Evolutionary conservation across 2,113 vertebrate genomes (phyloP).

Genomic region (Saimiri boliviensis): DNA sequence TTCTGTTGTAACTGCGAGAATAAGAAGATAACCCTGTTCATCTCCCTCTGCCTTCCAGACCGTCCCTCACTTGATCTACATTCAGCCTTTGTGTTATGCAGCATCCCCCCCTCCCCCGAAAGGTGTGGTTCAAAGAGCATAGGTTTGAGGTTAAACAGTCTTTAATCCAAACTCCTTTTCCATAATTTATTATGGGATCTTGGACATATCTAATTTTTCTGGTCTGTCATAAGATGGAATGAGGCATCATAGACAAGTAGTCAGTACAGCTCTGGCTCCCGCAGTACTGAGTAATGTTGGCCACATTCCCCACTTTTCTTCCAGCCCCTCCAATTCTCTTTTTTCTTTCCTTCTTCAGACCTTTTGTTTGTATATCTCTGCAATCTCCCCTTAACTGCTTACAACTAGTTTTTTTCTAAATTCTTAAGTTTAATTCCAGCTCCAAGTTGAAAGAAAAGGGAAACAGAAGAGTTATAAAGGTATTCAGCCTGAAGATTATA

Average conservation of each 20-base stretch:
- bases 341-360: neutral
- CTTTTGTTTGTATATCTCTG: neutral
- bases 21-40: neutral
- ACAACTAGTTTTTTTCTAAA: neutral
- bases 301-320: neutral
- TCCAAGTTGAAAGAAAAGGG: neutral
- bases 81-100: neutral
- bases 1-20: neutral
- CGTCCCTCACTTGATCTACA: neutral
- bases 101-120: no score
- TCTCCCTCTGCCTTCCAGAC: neutral
- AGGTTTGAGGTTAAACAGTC: neutral
- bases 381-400: neutral
- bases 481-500: neutral
- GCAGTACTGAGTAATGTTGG: neutral
- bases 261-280: neutral
- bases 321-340: neutral
- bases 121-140: neutral
- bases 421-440: neutral
- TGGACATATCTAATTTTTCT: neutral
- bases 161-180: neutral
- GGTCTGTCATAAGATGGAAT: neutral
- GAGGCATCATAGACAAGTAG: neutral
- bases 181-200: neutral
- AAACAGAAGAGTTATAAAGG: neutral